These are phyloP conservation scores for Tiaroga cobitis DNA, from an alignment of 2,797 vertebrate species.

Conservation along the genomic window DNA sequence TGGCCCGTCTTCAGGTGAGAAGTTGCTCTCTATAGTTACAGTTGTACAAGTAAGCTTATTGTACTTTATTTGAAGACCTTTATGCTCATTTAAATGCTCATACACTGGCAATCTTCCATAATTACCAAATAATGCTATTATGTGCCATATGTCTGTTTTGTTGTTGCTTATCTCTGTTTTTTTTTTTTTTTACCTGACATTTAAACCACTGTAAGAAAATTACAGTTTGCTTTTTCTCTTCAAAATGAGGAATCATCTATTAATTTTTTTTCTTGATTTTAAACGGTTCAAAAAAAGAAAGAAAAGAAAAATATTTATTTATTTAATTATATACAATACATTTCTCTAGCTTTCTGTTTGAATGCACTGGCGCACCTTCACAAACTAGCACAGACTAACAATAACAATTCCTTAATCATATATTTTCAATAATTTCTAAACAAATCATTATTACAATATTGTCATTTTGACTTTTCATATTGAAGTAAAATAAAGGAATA, in stretches of 20 bases:
- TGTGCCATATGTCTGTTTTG: background rate
- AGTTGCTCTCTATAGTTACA: slow-evolving; percentile 37
- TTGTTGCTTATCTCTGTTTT: background rate
- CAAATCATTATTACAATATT: background rate
- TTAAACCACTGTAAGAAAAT: background rate
- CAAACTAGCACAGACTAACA: background rate
- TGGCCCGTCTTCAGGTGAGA: slow-evolving; percentile 64
- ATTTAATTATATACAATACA: background rate
- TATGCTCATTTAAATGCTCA: background rate
- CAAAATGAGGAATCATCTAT: background rate
- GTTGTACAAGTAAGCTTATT: background rate
- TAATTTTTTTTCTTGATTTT: background rate
- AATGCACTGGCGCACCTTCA: background rate
- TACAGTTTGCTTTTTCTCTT: background rate
- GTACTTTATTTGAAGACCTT: background rate
- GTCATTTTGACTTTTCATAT: background rate
- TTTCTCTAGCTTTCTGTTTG: background rate
- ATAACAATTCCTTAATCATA: background rate
- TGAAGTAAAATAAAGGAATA: background rate
- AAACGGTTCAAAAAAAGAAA: background rate
- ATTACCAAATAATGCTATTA: background rate
- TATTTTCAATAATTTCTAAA: background rate
- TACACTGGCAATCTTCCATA: background rate
- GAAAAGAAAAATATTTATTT: too few species aligned
- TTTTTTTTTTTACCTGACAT: background rate